Conservation (phyloP, 2,888 invertebrate genomes). For the Tenthredo scrophulariae region DNA sequence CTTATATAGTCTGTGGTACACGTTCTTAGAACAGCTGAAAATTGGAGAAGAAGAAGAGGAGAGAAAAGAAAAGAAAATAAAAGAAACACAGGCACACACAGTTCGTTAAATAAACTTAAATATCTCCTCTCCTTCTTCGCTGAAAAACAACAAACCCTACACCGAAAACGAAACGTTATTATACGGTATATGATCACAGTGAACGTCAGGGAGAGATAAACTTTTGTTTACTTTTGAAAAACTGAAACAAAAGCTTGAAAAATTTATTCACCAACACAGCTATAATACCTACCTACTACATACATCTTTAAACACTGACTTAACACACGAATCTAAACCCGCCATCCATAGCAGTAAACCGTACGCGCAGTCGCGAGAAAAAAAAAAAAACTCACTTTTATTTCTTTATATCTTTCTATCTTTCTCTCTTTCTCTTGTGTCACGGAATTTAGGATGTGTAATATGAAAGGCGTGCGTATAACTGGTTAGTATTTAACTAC, state of each 20-base stretch:
- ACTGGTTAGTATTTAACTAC: background rate
- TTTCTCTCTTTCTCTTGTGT: background rate
- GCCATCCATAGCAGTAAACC: background rate
- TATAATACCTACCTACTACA: background rate
- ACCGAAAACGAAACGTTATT: background rate
- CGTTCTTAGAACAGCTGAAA: constrained; percentile 4
- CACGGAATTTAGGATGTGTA: background rate
- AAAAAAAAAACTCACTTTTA: background rate
- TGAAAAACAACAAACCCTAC: background rate
- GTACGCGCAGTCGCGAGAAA: constrained; percentile 11
- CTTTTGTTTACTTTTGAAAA: background rate
- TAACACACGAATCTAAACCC: background rate
- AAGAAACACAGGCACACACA: background rate
- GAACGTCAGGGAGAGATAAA: background rate
- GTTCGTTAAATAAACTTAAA: background rate
- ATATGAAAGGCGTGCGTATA: background rate
- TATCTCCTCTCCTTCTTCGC: background rate
- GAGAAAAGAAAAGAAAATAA: background rate
- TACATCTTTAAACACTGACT: background rate
- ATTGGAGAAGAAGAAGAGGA: background rate
- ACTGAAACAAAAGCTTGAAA: background rate
- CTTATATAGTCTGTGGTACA: background rate
- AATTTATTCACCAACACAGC: background rate
- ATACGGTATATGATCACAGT: background rate
- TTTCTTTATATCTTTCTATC: too few species aligned